phyloP scores from a whole-genome alignment of 2,888 invertebrate species.

The Helicoverpa assulta region DNA sequence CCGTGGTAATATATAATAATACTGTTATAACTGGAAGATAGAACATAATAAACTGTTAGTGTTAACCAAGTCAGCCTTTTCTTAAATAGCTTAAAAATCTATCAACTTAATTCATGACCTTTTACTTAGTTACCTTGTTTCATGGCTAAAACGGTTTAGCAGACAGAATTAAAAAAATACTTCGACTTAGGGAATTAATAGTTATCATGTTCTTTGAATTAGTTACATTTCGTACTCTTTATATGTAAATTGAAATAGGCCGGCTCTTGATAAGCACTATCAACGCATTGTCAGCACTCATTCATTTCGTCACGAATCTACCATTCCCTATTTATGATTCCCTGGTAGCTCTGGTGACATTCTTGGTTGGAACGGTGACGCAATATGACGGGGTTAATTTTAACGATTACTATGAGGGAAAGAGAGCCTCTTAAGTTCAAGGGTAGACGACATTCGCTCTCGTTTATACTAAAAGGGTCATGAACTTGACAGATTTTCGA shows the following conservation, averaged over 20 bases:
- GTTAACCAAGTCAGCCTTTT: too few relatives aligned
- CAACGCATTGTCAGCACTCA: neutral
- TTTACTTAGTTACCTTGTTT: too few relatives aligned
- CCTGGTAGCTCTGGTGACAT: slow-evolving; percentile 81
- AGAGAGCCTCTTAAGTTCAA: slow-evolving; percentile 20
- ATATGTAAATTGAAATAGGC: neutral
- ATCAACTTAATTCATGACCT: too few relatives aligned
- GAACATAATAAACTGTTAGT: too few relatives aligned
- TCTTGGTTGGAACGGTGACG: slow-evolving; percentile 69
- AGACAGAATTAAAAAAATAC: too few relatives aligned
- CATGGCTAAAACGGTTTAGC: too few relatives aligned
- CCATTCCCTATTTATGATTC: slow-evolving; percentile 63
- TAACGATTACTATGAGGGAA: slow-evolving; percentile 44
- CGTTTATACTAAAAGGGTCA: slow-evolving; percentile 11
- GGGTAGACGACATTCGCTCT: slow-evolving; percentile 19
- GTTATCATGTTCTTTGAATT: too few relatives aligned
- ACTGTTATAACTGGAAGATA: too few relatives aligned
- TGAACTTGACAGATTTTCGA: slow-evolving; percentile 37
- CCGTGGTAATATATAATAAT: too few relatives aligned
- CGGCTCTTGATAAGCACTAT: neutral
- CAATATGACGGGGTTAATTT: slow-evolving; percentile 59
- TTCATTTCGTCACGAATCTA: slow-evolving; percentile 48
- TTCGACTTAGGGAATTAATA: too few relatives aligned
- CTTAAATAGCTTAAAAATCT: too few relatives aligned
- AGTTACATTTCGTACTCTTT: too few relatives aligned